These are phyloP conservation scores for Lycocorax pyrrhopterus DNA, from an alignment of 2,113 vertebrate species.

Conservation along the genomic window DNA sequence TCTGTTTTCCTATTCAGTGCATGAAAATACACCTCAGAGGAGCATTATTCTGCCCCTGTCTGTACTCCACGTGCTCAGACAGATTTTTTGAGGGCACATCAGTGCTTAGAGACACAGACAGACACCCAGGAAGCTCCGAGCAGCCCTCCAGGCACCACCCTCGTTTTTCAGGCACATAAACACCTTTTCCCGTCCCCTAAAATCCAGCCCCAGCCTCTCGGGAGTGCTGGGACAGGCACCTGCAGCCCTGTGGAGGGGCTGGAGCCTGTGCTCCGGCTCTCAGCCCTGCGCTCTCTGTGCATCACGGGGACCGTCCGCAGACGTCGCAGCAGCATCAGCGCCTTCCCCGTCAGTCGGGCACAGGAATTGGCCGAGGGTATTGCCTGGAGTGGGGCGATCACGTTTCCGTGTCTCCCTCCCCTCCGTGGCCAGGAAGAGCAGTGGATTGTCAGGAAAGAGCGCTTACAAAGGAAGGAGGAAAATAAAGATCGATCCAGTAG, in stretches of 20 bases:
- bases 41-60: background rate
- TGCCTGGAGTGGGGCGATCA: background rate
- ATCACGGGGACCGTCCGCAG: rapidly evolving
- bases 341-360: rapidly evolving
- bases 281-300: background rate
- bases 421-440: background rate
- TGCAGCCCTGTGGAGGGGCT: background rate
- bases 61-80: background rate
- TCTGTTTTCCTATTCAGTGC: background rate
- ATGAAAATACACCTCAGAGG: background rate
- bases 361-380: background rate
- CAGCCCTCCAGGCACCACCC: background rate
- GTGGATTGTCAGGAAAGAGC: background rate
- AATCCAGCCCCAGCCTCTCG: background rate
- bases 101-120: rapidly evolving
- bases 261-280: background rate
- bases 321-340: background rate
- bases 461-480: background rate
- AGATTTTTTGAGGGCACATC: background rate
- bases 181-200: background rate
- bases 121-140: background rate
- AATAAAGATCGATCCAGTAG: rapidly evolving
- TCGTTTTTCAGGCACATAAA: background rate
- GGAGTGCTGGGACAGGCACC: background rate
- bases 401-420: rapidly evolving